Conservation (phyloP, 2,797 vertebrate species). For the Siniperca scherzeri region DNA sequence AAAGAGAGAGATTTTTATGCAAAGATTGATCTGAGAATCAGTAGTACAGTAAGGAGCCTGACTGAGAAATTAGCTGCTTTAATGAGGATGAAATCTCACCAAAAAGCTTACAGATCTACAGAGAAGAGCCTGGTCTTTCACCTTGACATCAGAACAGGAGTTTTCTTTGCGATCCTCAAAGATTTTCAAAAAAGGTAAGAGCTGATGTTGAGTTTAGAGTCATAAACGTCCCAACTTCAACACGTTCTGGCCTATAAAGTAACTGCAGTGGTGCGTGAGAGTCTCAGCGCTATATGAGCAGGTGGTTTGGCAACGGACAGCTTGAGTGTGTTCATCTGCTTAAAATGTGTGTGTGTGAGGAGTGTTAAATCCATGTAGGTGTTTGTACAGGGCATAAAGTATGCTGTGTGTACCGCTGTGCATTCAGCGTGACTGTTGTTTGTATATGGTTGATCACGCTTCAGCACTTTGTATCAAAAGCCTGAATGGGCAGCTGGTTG, state of each 20-base stretch:
- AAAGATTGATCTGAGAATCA: slow-evolving; percentile 40
- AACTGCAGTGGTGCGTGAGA: slow-evolving; percentile 53
- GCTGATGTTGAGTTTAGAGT: slow-evolving; percentile 42
- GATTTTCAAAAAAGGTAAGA: slow-evolving; percentile 19
- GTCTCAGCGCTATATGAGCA: slow-evolving; percentile 42
- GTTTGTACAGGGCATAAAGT: slow-evolving; percentile 57
- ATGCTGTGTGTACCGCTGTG: slow-evolving; percentile 41
- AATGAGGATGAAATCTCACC: slow-evolving; percentile 25
- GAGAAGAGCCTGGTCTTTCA: slow-evolving; percentile 19
- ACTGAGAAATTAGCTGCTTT: slow-evolving; percentile 31
- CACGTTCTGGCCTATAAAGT: slow-evolving; percentile 68
- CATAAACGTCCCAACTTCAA: slow-evolving; percentile 51
- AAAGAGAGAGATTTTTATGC: slow-evolving; percentile 36
- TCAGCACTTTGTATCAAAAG: slow-evolving; percentile 52
- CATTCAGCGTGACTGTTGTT: slow-evolving; percentile 68
- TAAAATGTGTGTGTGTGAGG: slow-evolving; percentile 30
- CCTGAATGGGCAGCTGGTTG: slow-evolving; percentile 31
- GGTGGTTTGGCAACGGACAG: slow-evolving; percentile 50
- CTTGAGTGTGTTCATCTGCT: slow-evolving; percentile 48
- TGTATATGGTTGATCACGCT: slow-evolving; percentile 62
- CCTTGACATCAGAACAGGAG: slow-evolving; percentile 18
- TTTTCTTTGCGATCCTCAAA: background rate
- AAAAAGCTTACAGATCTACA: slow-evolving; percentile 32
- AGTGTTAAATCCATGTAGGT: slow-evolving; percentile 57
- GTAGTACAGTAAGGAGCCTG: slow-evolving; percentile 33